phyloP scores from a whole-genome alignment of 1,140 invertebrate species.

The Trichonephila clavipes region DNA sequence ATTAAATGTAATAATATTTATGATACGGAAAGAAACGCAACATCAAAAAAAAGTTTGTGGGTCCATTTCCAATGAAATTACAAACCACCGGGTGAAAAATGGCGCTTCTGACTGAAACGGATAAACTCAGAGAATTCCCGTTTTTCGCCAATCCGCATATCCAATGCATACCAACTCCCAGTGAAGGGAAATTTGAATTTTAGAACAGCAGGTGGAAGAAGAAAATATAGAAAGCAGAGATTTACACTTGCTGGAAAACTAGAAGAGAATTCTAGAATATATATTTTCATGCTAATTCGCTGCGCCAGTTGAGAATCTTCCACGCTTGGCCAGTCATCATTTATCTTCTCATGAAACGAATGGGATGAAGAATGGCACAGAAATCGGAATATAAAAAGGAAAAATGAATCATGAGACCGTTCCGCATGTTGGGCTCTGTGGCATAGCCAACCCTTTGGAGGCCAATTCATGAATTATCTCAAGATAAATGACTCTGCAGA shows the following conservation, averaged over 20 bases:
- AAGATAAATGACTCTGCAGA: neutral
- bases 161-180: neutral
- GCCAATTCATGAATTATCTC: neutral
- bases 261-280: slow-evolving; percentile 4
- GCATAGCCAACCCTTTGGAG: neutral
- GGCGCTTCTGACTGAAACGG: neutral
- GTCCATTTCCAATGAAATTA: neutral
- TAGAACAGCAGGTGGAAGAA: slow-evolving; percentile 49
- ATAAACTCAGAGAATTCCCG: neutral
- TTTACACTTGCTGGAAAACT: slow-evolving; percentile 52
- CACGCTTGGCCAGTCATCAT: slow-evolving; percentile 4
- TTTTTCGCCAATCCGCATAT: neutral
- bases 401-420: slow-evolving; percentile 34
- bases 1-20: neutral
- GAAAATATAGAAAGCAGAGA: slow-evolving; percentile 24
- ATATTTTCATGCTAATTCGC: slow-evolving; percentile 62
- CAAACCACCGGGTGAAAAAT: neutral
- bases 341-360: slow-evolving; percentile 56
- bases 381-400: slow-evolving; percentile 37
- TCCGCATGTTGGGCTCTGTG: neutral
- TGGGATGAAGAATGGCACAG: slow-evolving; percentile 23
- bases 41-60: neutral
- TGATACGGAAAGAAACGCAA: neutral
- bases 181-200: slow-evolving; percentile 41
- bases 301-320: neutral